phyloP scores from a whole-genome alignment of 35 echinoderm and acorn worm genomes.

The Apostichopus californicus region DNA sequence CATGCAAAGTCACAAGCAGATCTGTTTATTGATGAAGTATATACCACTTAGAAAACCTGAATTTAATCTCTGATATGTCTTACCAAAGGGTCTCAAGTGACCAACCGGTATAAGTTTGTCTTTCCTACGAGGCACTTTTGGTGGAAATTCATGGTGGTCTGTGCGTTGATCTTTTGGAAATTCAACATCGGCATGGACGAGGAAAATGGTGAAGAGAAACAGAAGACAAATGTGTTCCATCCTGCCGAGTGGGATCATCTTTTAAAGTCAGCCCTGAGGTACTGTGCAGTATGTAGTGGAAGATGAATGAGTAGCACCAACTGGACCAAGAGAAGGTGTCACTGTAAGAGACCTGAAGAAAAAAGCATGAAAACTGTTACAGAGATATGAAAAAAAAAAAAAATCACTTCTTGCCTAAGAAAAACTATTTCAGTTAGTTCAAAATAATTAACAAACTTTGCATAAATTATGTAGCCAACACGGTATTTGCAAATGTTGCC shows the following conservation, averaged over 20 bases:
- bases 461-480: neutral
- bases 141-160: constrained; percentile 40
- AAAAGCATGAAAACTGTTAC: neutral
- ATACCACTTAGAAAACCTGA: no score
- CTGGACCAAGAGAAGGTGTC: neutral
- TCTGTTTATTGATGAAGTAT: no score
- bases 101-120: constrained; percentile 49
- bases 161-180: constrained; percentile 58
- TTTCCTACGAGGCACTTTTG: constrained; percentile 17
- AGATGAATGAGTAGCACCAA: neutral
- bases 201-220: neutral
- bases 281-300: neutral
- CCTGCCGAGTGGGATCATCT: neutral
- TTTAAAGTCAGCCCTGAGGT: neutral
- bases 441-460: neutral
- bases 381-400: neutral
- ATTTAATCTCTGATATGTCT: neutral
- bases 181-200: constrained; percentile 5
- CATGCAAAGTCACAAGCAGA: no score
- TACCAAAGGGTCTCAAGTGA: constrained; percentile 67
- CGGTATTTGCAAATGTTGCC: no score
- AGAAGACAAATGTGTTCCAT: neutral
- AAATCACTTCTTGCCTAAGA: neutral
- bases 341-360: neutral
- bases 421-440: neutral